Conservation (phyloP, 2,113 vertebrate genomes). For the Capreolus pygargus region DNA sequence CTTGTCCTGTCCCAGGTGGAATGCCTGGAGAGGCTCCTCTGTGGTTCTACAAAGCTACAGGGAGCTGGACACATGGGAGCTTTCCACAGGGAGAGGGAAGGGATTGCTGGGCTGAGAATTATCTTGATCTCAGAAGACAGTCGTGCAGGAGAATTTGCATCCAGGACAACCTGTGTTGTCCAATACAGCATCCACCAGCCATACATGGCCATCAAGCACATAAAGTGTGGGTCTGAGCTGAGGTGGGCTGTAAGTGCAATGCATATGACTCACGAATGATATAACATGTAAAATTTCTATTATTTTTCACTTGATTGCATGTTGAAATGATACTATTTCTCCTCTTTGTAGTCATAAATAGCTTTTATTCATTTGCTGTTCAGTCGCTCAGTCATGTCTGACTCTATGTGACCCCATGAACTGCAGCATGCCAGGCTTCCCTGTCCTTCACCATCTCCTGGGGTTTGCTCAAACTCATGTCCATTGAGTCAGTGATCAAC, state of each 20-base stretch:
- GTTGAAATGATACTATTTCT: not conserved
- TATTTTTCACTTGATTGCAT: not conserved
- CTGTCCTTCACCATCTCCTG: not conserved
- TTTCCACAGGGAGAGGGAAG: not conserved
- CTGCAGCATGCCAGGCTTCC: not conserved
- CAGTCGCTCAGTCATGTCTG: not conserved
- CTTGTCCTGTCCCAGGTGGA: not conserved
- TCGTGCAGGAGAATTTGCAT: not conserved
- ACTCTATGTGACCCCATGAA: not conserved
- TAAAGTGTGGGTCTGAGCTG: not conserved
- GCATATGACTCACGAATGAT: not conserved
- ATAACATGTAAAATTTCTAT: not conserved
- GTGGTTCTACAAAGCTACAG: not conserved
- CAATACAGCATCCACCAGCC: not conserved
- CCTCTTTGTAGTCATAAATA: not conserved
- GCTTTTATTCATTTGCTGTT: not conserved
- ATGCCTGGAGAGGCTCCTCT: not conserved
- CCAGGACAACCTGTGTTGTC: not conserved
- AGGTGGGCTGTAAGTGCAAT: not conserved
- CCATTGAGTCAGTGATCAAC: not conserved
- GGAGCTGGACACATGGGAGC: not conserved
- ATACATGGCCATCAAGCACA: fast-evolving
- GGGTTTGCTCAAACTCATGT: not conserved
- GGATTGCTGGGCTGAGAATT: not conserved
- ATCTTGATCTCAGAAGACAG: not conserved